phyloP scores from a whole-genome alignment of 2,113 vertebrate genomes.

The Galeopterus variegatus region DNA sequence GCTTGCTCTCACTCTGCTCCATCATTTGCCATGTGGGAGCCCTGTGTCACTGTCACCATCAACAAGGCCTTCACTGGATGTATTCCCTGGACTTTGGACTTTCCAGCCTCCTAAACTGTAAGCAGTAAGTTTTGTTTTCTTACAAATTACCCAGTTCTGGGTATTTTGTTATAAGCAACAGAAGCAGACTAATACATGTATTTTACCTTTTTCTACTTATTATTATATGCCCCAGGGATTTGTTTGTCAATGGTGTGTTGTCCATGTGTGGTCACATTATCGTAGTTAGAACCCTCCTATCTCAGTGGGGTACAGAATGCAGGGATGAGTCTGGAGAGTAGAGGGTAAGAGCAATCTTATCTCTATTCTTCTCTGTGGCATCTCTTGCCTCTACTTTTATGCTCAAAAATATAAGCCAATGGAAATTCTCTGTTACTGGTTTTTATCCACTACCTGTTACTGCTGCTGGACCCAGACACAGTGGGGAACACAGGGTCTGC shows the following conservation, averaged over 20 bases:
- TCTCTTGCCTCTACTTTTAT: not conserved
- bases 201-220: not conserved
- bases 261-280: fast-evolving
- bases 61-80: too few relatives aligned
- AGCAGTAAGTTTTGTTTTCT: too few relatives aligned
- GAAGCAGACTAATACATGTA: too few relatives aligned
- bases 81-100: too few relatives aligned
- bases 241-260: not conserved
- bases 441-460: not conserved
- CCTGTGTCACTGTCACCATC: too few relatives aligned
- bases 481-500: not conserved
- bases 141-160: too few relatives aligned
- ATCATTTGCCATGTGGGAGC: too few relatives aligned
- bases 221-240: not conserved
- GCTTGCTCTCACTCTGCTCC: too few relatives aligned
- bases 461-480: too few relatives aligned
- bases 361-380: not conserved
- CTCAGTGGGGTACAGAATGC: not conserved
- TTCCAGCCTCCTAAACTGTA: too few relatives aligned
- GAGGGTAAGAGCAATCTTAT: not conserved
- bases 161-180: too few relatives aligned
- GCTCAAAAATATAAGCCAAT: not conserved
- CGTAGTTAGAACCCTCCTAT: fast-evolving
- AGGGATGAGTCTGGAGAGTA: not conserved
- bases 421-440: not conserved